Evolutionary conservation across 2,113 vertebrate genomes (phyloP).

Genomic region (Cyanocitta stelleri): DNA sequence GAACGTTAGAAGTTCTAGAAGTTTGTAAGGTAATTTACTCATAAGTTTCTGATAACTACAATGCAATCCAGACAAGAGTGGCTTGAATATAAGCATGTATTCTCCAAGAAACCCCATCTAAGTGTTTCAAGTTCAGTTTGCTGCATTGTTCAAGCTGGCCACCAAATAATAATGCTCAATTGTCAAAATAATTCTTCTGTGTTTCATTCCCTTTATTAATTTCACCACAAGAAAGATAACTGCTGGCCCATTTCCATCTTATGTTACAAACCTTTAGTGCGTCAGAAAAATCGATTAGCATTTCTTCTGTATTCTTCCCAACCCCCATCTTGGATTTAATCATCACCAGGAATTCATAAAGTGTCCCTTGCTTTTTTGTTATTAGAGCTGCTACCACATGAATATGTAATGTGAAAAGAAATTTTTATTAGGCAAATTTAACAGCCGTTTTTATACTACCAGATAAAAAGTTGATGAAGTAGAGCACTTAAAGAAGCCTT

Average conservation of each 20-base stretch:
- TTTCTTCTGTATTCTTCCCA: background rate
- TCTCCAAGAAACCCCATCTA: background rate
- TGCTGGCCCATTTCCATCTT: background rate
- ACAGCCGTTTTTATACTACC: background rate
- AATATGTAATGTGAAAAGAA: background rate
- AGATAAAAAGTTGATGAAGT: background rate
- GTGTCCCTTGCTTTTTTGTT: background rate
- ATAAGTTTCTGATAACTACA: background rate
- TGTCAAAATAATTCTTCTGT: background rate
- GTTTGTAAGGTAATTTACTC: background rate
- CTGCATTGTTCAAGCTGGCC: background rate
- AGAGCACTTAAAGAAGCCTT: background rate
- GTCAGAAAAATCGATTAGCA: background rate
- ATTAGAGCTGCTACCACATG: background rate
- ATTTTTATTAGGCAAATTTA: conserved; percentile 11
- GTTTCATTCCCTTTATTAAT: background rate
- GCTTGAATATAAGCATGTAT: background rate
- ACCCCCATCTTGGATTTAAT: background rate
- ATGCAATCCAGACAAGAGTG: background rate
- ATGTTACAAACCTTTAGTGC: background rate
- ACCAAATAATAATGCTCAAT: background rate
- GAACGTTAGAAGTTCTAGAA: background rate
- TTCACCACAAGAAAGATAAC: background rate
- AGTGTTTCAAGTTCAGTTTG: background rate
- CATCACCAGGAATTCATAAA: background rate